Base-by-base conservation (phyloP, 2,113 vertebrate genomes). In the Ariopsis seemanni region DNA sequence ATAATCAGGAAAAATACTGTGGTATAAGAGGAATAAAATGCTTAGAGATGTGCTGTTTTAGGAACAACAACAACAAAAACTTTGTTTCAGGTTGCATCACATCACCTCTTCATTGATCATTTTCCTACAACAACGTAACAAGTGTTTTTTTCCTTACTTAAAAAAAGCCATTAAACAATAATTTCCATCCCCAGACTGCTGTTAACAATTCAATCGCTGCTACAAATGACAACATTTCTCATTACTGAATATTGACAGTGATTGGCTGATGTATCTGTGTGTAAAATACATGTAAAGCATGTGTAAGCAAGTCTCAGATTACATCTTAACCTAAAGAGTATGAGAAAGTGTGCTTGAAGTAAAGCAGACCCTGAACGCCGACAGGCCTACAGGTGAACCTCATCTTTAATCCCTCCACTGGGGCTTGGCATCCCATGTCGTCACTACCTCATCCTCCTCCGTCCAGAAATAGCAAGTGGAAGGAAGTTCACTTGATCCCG, bases 401-500 rank as follows among this genome's bases (percentile, higher is more conserved):
- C 14, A 4, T 48, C 55, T n/a, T 74, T 30, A 81, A 74, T 74
- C 25, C 17, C 10, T 4, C 34, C 57, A 14, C 81, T 57, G 82
- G 48, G 80, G 81, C 90, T 91, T 88, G 77, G 4, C 81, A 83
- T 86, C 65, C 63, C 67, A 82, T 65, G 20, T 55, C 63, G 50
- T 84, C n/a, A 74, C 52, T 57, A 87, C 67, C 63, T 60, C 88
- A 25, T 82, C 85, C 57, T 88, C 50, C 81, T 80, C 74, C 4
- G 50, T 87, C 89, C 87, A 85, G 57, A 90, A 91, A 92, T 90
- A 91, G 90, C 83, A 87, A 75, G 88, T 79, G 88, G 88, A 91
- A 89, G 87, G 85, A 91, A 91, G 82, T 72, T 88, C 75, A 78
- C 85, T 84, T 88, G 55, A 48, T 78, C 71, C 75, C 50, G 15